Percentiles rank a stretch among this genome's conserved stretches.
phyloP scores from a whole-genome alignment of 2,113 vertebrate species.

The Cinclus mexicanus region DNA sequence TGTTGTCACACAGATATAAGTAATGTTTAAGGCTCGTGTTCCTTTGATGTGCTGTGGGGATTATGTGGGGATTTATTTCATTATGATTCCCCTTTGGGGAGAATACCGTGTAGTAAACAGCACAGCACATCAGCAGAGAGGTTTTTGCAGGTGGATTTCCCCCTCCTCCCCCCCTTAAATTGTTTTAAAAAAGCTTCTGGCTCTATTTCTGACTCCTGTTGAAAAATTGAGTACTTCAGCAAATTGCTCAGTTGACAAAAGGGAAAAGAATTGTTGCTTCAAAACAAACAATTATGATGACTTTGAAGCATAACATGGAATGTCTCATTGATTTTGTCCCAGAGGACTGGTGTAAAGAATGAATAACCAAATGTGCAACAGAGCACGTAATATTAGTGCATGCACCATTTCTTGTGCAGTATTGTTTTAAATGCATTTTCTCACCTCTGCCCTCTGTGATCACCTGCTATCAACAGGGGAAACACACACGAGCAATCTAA shows the following conservation, averaged over 20 bases:
- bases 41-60: background rate
- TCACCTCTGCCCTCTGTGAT: slow-evolving; percentile 36
- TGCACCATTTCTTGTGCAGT: slow-evolving; percentile 49
- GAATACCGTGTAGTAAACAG: background rate
- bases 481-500: background rate
- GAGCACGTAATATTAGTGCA: slow-evolving; percentile 36
- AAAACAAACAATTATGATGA: slow-evolving; percentile 62
- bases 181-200: slow-evolving; percentile 37
- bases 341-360: slow-evolving; percentile 53
- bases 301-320: slow-evolving; percentile 65
- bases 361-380: slow-evolving; percentile 41
- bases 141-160: background rate
- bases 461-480: background rate
- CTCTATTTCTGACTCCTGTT: slow-evolving; percentile 10
- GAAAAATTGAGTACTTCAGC: slow-evolving; percentile 46
- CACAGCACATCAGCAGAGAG: background rate
- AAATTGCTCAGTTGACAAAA: slow-evolving; percentile 41
- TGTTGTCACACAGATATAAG: slow-evolving; percentile 34
- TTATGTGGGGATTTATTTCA: background rate
- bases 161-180: background rate
- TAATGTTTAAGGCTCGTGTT: background rate
- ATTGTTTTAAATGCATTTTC: slow-evolving; percentile 48
- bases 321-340: slow-evolving; percentile 68
- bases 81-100: background rate
- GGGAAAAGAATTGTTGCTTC: slow-evolving; percentile 23